phyloP scores from a whole-genome alignment of 2,888 invertebrate species.

The Bellardia bayeri region DNA sequence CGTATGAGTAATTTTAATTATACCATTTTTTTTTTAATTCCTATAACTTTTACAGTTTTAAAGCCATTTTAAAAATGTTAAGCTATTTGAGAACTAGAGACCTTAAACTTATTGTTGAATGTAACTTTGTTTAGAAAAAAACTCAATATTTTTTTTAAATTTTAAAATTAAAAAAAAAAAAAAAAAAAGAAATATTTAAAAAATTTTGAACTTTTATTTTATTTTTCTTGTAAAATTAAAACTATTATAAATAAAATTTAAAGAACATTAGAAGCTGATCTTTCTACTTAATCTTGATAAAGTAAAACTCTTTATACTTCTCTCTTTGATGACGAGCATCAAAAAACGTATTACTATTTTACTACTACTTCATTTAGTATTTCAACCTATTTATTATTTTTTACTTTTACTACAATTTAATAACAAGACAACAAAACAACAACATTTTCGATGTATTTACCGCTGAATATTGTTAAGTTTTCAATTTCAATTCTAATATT shows the following conservation, averaged over 20 bases:
- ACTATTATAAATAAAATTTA: too few species aligned
- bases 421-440: neutral
- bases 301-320: neutral
- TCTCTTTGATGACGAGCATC: neutral
- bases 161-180: too few species aligned
- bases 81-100: neutral
- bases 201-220: too few species aligned
- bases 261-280: too few species aligned
- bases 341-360: neutral
- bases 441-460: constrained; percentile 52
- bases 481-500: constrained; percentile 41
- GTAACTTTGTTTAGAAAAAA: too few species aligned
- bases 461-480: constrained; percentile 48
- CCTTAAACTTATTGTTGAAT: neutral
- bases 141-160: too few species aligned
- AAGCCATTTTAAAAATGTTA: neutral
- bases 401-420: constrained; percentile 4
- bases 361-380: constrained; percentile 4
- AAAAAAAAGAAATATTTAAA: too few species aligned
- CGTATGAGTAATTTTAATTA: too few species aligned
- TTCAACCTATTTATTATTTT: neutral
- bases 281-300: too few species aligned
- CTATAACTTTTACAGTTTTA: too few species aligned
- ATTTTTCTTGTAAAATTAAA: too few species aligned
- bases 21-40: too few species aligned